Percentiles rank a stretch among this genome's conserved stretches.
These are phyloP conservation scores for Drosophila arawakana DNA, from an alignment of 1,140 invertebrate genomes.

Conservation along the genomic window DNA sequence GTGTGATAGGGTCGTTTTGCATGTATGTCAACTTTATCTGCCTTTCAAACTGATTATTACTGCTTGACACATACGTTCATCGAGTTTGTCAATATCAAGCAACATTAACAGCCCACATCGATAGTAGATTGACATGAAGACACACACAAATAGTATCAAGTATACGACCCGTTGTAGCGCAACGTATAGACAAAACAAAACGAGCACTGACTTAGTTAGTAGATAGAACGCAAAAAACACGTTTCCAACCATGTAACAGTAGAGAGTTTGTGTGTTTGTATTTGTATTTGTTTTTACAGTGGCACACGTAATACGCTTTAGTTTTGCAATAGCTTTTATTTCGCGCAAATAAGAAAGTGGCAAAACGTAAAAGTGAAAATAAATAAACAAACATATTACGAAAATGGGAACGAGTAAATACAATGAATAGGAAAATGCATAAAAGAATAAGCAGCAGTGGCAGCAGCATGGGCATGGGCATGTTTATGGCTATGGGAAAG, in stretches of 20 bases:
- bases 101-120: slow-evolving; percentile 17
- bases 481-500: slow-evolving; percentile 1
- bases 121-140: slow-evolving; percentile 41
- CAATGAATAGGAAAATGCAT: slow-evolving; percentile 16
- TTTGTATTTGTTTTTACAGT: slow-evolving; percentile 13
- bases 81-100: slow-evolving; percentile 45
- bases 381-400: slow-evolving; percentile 46
- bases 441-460: too few species aligned
- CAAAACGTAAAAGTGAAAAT: slow-evolving; percentile 62
- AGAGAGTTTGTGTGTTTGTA: slow-evolving; percentile 24
- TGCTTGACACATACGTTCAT: slow-evolving; percentile 66
- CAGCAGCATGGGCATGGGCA: neutral
- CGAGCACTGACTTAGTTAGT: neutral
- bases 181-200: slow-evolving; percentile 37
- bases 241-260: slow-evolving; percentile 21
- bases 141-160: slow-evolving; percentile 37
- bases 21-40: slow-evolving; percentile 53
- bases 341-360: slow-evolving; percentile 58
- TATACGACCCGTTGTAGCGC: slow-evolving; percentile 56
- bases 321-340: slow-evolving; percentile 46
- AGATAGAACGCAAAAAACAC: slow-evolving; percentile 11
- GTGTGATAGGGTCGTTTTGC: slow-evolving; percentile 29
- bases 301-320: slow-evolving; percentile 52
- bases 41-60: slow-evolving; percentile 77
- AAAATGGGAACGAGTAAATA: slow-evolving; percentile 14